A percentile compares a stretch with the other conserved stretches of the same genome.
Evolutionary conservation across 92 coral and sea anemone species (phyloP).

Genomic region (Micromussa lordhowensis): DNA sequence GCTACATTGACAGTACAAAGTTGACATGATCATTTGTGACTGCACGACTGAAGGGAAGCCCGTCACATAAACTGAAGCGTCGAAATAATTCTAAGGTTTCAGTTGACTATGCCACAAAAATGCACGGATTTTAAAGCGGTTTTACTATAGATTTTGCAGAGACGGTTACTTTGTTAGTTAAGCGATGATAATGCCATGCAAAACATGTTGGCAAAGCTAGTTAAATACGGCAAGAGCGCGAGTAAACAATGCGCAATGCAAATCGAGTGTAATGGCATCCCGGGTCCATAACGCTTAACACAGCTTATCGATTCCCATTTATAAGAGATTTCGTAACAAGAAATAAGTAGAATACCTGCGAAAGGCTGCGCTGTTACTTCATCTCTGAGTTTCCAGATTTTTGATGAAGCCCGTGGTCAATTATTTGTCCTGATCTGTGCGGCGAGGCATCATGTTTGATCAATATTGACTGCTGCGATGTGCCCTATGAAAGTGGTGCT

Average conservation of each 20-base stretch:
- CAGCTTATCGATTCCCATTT: background rate
- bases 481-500: background rate
- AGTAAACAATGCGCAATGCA: slow-evolving; percentile 6
- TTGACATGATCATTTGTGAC: background rate
- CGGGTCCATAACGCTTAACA: background rate
- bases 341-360: slow-evolving; percentile 20
- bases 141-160: background rate
- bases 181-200: background rate
- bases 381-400: background rate
- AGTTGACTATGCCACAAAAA: background rate
- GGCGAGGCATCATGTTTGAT: slow-evolving; percentile 4
- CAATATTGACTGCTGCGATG: slow-evolving; percentile 4
- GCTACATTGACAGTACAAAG: too few relatives aligned
- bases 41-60: background rate
- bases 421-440: background rate
- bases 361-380: background rate
- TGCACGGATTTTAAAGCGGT: background rate
- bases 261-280: background rate
- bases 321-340: background rate
- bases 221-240: slow-evolving; percentile 5
- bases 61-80: background rate
- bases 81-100: background rate
- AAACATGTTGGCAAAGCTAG: background rate
- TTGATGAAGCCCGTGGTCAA: background rate
- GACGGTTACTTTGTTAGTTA: background rate